Conservation (phyloP, 53 echinoderm and acorn worm genomes). For the Zoroaster sp. region DNA sequence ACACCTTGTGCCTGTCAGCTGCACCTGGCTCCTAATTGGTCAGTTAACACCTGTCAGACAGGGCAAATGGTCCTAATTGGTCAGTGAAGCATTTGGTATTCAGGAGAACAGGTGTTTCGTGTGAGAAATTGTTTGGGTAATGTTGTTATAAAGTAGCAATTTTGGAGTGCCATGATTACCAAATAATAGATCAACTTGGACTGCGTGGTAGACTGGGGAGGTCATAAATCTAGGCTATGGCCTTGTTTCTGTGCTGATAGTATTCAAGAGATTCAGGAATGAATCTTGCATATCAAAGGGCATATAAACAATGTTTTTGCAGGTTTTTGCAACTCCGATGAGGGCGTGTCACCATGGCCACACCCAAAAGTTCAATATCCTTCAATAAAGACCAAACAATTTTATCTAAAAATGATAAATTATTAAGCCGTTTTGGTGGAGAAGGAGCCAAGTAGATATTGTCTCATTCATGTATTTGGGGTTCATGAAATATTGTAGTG, state of each 20-base stretch:
- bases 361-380: no score
- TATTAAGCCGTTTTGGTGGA: neutral
- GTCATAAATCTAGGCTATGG: neutral
- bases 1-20: constrained; percentile 28
- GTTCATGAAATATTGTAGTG: no score
- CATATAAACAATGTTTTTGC: no score
- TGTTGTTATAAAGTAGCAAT: constrained; percentile 13
- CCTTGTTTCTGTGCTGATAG: no score
- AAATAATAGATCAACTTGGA: neutral
- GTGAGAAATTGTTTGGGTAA: constrained; percentile 6
- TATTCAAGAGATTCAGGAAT: no score
- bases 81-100: constrained; percentile 4
- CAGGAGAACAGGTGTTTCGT: constrained; percentile 29
- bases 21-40: constrained; percentile 51
- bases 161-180: neutral
- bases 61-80: constrained; percentile 45
- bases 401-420: neutral
- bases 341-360: no score
- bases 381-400: neutral
- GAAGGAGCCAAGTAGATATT: no score
- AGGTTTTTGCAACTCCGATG: no score
- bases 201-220: neutral
- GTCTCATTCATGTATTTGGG: no score
- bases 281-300: no score
- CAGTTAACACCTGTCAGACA: constrained; percentile 34